phyloP scores from a whole-genome alignment of 2,797 vertebrate species.

The Leptodactylus fallax region DNA sequence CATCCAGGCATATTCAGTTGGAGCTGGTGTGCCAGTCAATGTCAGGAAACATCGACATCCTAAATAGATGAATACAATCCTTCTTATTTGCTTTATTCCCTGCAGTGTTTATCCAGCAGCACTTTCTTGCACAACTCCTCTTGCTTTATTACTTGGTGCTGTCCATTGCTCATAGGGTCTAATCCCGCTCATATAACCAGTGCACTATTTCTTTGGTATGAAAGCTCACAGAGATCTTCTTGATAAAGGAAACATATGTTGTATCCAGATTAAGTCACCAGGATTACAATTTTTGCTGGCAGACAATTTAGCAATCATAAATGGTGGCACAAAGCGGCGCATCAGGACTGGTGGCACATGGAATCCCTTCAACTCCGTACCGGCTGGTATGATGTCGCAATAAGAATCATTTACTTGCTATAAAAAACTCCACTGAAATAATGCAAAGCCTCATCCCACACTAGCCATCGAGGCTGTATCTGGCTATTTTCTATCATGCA shows the following conservation, averaged over 20 bases:
- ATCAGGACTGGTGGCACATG: background rate
- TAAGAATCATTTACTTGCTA: background rate
- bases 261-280: too few species aligned
- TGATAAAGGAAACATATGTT: too few species aligned
- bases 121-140: too few species aligned
- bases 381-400: too few species aligned
- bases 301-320: background rate
- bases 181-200: background rate
- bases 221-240: too few species aligned
- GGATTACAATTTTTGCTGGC: too few species aligned
- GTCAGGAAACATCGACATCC: background rate
- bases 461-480: background rate
- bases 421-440: background rate
- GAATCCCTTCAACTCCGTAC: too few species aligned
- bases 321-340: too few species aligned
- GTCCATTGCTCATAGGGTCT: background rate
- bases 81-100: background rate
- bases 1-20: conserved; percentile 34
- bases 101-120: too few species aligned
- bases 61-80: background rate
- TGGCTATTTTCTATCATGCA: background rate
- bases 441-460: too few species aligned
- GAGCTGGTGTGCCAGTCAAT: background rate
- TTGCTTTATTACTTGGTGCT: too few species aligned
- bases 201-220: background rate